These are phyloP conservation scores for Pollenia labialis DNA, from an alignment of 2,888 invertebrate genomes.

Conservation along the genomic window DNA sequence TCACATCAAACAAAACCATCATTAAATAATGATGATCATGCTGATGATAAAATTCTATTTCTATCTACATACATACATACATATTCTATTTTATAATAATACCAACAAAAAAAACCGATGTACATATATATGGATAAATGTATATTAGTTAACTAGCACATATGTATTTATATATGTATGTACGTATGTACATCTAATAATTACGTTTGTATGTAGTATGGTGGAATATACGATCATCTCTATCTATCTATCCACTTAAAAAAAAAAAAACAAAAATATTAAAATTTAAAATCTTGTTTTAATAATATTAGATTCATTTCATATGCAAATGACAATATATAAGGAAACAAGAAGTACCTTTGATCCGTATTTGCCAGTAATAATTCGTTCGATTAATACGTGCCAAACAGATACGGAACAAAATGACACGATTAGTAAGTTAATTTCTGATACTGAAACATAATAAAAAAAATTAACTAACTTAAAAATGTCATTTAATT, in stretches of 20 bases:
- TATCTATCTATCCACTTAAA: slow-evolving; percentile 17
- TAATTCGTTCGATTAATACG: slow-evolving; percentile 80
- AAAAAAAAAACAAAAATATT: slow-evolving; percentile 39
- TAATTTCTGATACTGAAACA: slow-evolving; percentile 21
- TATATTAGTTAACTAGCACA: neutral
- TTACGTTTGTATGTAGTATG: neutral
- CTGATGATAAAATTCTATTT: slow-evolving; percentile 35
- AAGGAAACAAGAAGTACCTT: slow-evolving; percentile 82
- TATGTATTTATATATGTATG: neutral
- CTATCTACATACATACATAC: neutral
- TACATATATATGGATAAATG: neutral
- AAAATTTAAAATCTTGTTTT: slow-evolving; percentile 71
- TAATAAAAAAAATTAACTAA: slow-evolving; percentile 20
- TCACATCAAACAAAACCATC: slow-evolving; percentile 23
- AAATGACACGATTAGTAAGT: slow-evolving; percentile 82
- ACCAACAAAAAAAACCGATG: neutral
- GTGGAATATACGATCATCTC: slow-evolving; percentile 29
- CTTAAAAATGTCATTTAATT: slow-evolving; percentile 9
- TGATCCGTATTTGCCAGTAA: slow-evolving; percentile 81
- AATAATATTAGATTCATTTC: slow-evolving; percentile 69
- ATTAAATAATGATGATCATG: slow-evolving; percentile 2
- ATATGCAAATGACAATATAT: slow-evolving; percentile 79
- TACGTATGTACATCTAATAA: neutral
- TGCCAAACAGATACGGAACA: slow-evolving; percentile 63
- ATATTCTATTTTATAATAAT: slow-evolving; percentile 14